A percentile compares a stretch with the other conserved stretches of the same genome.
These are phyloP conservation scores for Propithecus perrieri DNA, from an alignment of 2,797 vertebrate genomes.

Conservation along the genomic window DNA sequence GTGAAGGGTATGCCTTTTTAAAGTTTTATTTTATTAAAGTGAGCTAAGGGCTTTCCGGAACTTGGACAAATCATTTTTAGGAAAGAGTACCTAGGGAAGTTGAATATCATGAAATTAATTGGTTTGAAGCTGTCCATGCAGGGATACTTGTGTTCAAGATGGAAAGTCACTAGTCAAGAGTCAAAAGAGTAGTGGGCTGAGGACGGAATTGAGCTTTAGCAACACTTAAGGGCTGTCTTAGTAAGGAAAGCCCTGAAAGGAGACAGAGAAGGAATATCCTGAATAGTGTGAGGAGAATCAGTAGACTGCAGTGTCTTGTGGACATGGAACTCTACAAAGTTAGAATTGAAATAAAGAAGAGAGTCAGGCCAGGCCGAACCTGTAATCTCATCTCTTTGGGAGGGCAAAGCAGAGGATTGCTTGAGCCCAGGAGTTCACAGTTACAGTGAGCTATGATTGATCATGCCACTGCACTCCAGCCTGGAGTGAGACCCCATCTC, in stretches of 20 bases:
- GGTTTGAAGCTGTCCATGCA: background rate
- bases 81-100: background rate
- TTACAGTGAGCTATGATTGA: background rate
- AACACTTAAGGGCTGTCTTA: background rate
- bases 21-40: conserved; percentile 1
- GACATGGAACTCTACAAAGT: background rate
- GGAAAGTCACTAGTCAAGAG: background rate
- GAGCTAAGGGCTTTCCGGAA: conserved; percentile 13
- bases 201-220: conserved; percentile 6
- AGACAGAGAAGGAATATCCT: background rate
- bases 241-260: background rate
- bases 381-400: background rate
- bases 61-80: conserved; percentile 35
- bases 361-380: too few species aligned
- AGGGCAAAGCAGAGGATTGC: background rate
- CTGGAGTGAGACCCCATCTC: background rate
- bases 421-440: background rate
- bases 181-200: conserved; percentile 7
- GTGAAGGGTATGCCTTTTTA: background rate
- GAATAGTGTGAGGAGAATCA: background rate
- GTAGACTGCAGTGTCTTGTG: background rate
- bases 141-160: background rate
- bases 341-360: background rate
- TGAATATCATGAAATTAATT: background rate
- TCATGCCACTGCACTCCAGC: background rate